Conservation (phyloP, 2,797 vertebrate genomes). For the Poecilia velifera region DNA sequence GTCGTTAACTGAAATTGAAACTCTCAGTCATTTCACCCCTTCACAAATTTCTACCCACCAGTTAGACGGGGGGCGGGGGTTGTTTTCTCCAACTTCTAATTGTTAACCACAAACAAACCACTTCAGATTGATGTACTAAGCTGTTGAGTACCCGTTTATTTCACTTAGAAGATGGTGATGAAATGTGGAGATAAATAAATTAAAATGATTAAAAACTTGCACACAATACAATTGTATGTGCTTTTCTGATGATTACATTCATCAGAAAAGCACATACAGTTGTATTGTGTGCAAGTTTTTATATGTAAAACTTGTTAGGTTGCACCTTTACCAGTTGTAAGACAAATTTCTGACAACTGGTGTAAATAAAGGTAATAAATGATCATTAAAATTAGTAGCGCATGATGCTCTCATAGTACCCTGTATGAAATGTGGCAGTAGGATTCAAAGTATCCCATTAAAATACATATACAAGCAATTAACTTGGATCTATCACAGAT, state of each 20-base stretch:
- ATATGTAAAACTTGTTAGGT: too few species aligned
- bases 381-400: background rate
- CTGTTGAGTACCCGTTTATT: background rate
- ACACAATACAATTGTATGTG: background rate
- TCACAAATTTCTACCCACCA: background rate
- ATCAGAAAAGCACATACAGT: too few species aligned
- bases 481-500: background rate
- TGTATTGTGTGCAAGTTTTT: too few species aligned
- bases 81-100: background rate
- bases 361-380: background rate
- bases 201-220: background rate
- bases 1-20: background rate
- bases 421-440: background rate
- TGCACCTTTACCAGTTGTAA: background rate
- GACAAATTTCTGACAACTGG: background rate
- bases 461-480: background rate
- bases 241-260: background rate
- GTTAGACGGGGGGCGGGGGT: too few species aligned
- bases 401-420: background rate
- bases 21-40: background rate
- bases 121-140: background rate
- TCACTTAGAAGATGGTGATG: background rate
- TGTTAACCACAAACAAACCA: background rate
- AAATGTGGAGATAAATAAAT: background rate
- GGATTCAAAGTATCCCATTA: background rate